Evolutionary conservation across 2,888 invertebrate genomes (phyloP).

Genomic region (Ryuthela nishihirai): DNA sequence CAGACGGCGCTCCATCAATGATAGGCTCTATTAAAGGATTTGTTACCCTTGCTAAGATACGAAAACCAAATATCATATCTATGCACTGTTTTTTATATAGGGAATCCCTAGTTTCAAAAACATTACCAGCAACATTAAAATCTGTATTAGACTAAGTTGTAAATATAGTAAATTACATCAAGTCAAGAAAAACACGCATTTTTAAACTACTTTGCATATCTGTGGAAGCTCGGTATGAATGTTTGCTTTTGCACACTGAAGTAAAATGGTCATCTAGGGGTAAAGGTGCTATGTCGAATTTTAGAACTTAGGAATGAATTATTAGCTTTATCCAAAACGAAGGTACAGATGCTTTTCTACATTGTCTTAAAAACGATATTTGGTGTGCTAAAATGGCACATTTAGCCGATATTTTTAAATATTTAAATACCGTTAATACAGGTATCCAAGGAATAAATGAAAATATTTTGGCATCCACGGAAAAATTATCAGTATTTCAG

Average conservation of each 20-base stretch:
- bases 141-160: too few relatives aligned
- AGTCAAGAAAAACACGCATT: not conserved
- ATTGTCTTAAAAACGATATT: not conserved
- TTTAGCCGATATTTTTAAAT: not conserved
- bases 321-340: not conserved
- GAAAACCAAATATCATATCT: not conserved
- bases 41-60: conserved; percentile 5
- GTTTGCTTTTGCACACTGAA: not conserved
- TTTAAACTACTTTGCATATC: not conserved
- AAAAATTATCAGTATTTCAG: not conserved
- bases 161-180: too few relatives aligned
- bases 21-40: conserved; percentile 7
- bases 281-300: not conserved
- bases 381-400: too few relatives aligned
- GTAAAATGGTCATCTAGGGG: not conserved
- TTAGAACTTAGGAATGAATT: not conserved
- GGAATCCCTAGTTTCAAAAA: conserved; percentile 8
- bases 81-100: conserved; percentile 7
- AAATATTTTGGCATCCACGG: not conserved
- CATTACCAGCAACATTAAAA: not conserved
- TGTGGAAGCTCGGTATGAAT: not conserved
- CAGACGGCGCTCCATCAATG: conserved; percentile 9
- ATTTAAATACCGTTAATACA: not conserved
- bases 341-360: not conserved
- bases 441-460: not conserved